Base-by-base conservation (phyloP, 2,888 invertebrate genomes). In the Archips xylosteana region DNA sequence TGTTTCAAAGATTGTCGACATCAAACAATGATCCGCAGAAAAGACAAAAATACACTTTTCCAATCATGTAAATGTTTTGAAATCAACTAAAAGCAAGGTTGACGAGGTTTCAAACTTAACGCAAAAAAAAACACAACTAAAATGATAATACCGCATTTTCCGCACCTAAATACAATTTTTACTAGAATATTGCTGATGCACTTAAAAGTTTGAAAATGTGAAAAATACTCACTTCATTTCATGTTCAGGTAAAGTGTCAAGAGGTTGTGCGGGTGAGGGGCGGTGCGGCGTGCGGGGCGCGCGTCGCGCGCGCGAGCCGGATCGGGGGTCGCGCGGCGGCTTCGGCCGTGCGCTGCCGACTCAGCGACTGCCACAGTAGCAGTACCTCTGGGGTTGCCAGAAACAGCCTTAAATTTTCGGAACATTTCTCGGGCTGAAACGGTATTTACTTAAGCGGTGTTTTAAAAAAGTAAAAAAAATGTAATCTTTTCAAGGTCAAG, bases 301-400 rank as follows among this genome's bases (percentile, higher is more conserved):
- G 70, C 23, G 39, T 12, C 23, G 54, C 61, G 65, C 60, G 60
- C 51, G 60, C 60, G 66, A 8, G 69, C 66, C 57, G 66, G 61
- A 45, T n/a, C 23, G 12, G 42, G n/a, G 45, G 57, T 47, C 59
- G 54, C 69, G 61, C 74, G 70, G 62, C 60, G 61, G 36, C 61
- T 63, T 23, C 54, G 47, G 47, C 60, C 61, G 69, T 15, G 15
- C 54, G 74, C 63, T 70, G 77, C 78, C 78, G 76, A 77, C 78
- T 74, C 49, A 80, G 74, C 78, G 72, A 80, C 76, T 76, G 80
- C 76, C 80, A 71, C 79, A 77, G 73, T 70, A 72, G 75, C 76
- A 70, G 78, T 77, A 78, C 81, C 23, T 9, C 5, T 9, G 15
- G 54, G 54, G 54, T 23, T 54, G 54, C 54, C 54, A 23, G 49